phyloP scores from a whole-genome alignment of 2,888 invertebrate genomes.

The Ennomos fuscantarius region DNA sequence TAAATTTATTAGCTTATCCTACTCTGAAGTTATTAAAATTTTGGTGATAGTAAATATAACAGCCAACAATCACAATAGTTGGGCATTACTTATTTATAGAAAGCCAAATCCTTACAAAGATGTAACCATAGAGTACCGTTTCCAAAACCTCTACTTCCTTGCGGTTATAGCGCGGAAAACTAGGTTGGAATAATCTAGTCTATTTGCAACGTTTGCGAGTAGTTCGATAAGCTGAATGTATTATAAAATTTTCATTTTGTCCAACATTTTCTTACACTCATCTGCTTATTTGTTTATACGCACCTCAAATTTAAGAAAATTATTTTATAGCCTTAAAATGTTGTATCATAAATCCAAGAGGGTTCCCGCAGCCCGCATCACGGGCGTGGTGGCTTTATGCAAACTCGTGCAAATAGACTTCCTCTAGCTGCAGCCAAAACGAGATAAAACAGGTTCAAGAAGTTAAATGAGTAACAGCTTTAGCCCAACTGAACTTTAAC shows the following conservation, averaged over 20 bases:
- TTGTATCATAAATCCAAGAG: conserved; percentile 17
- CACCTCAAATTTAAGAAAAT: background rate
- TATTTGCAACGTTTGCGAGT: conserved; percentile 58
- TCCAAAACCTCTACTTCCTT: conserved; percentile 43
- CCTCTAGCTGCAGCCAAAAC: conserved; percentile 60
- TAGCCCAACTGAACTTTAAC: conserved; percentile 57
- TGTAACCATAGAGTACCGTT: too few relatives aligned
- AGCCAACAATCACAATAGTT: too few relatives aligned
- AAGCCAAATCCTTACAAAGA: too few relatives aligned
- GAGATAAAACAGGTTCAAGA: conserved; percentile 74
- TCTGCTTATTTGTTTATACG: background rate
- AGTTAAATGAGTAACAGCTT: conserved; percentile 72
- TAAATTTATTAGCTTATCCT: too few relatives aligned
- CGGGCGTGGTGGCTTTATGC: conserved; percentile 48
- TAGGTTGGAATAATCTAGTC: conserved; percentile 65
- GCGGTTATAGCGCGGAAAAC: conserved; percentile 49
- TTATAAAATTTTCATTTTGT: conserved; percentile 45
- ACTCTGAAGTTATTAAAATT: too few relatives aligned
- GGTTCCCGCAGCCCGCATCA: conserved; percentile 42
- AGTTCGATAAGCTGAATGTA: conserved; percentile 37
- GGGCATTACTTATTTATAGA: too few relatives aligned
- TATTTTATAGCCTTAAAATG: conserved; percentile 6
- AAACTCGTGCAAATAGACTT: conserved; percentile 61
- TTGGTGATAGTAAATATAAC: too few relatives aligned
- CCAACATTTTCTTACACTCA: background rate